These are phyloP conservation scores for Ameiurus melas DNA, from an alignment of 2,113 vertebrate species.

Conservation along the genomic window DNA sequence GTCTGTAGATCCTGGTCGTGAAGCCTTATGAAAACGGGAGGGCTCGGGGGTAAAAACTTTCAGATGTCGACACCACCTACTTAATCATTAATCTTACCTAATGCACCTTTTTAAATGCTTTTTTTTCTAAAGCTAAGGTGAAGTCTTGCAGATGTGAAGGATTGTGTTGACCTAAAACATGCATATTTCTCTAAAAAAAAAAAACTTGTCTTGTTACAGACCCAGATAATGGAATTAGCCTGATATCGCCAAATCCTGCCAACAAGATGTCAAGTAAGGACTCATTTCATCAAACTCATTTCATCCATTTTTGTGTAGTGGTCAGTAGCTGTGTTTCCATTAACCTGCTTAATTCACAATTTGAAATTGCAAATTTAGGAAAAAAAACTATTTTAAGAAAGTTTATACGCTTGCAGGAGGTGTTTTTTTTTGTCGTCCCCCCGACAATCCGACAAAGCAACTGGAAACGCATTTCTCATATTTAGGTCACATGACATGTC, in stretches of 20 bases:
- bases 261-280: constrained; percentile 73
- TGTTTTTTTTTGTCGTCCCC: too few species aligned
- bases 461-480: too few species aligned
- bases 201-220: constrained; percentile 40
- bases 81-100: not conserved
- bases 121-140: not conserved
- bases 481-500: too few species aligned
- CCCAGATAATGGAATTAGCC: constrained; percentile 44
- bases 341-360: too few species aligned
- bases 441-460: too few species aligned
- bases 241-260: constrained; percentile 44
- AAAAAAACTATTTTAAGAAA: too few species aligned
- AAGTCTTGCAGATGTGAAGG: not conserved
- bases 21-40: not conserved
- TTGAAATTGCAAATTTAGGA: too few species aligned
- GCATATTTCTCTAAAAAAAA: not conserved
- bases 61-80: not conserved
- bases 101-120: not conserved
- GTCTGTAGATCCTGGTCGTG: too few species aligned
- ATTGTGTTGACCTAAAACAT: constrained; percentile 1
- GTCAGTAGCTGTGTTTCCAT: not conserved
- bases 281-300: constrained; percentile 23
- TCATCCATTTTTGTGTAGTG: not conserved
- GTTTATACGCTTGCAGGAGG: too few species aligned
- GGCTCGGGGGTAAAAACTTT: too few species aligned